phyloP scores from a whole-genome alignment of 1,140 invertebrate species.

The Matsumurasca onukii region DNA sequence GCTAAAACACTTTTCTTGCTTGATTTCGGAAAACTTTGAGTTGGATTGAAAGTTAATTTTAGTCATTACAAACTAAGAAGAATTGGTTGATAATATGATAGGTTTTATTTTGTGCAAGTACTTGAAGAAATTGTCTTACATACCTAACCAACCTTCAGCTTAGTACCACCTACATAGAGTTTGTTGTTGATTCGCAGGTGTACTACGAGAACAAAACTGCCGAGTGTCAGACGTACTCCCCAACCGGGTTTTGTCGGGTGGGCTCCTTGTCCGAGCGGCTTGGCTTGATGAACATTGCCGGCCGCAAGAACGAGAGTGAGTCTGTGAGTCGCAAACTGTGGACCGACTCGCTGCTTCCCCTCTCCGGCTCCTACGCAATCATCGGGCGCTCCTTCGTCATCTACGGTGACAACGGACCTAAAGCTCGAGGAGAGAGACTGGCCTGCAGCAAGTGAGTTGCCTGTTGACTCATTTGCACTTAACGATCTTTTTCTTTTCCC shows the following conservation, averaged over 20 bases:
- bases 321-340: constrained; percentile 70
- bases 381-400: constrained; percentile 84
- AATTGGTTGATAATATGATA: too few species aligned
- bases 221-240: constrained; percentile 3
- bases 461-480: too few species aligned
- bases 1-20: too few species aligned
- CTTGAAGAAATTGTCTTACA: too few species aligned
- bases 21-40: too few species aligned
- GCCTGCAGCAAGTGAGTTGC: constrained; percentile 77
- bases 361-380: constrained; percentile 73
- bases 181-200: too few species aligned
- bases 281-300: constrained; percentile 71
- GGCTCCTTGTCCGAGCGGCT: constrained; percentile 59
- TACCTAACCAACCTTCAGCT: too few species aligned
- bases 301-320: constrained; percentile 62
- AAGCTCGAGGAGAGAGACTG: constrained; percentile 80
- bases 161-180: too few species aligned
- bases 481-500: too few species aligned
- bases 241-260: constrained; percentile 39
- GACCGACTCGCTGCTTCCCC: constrained; percentile 73
- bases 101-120: too few species aligned
- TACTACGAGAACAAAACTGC: constrained; percentile 25
- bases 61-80: too few species aligned
- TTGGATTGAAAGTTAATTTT: too few species aligned
- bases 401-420: constrained; percentile 84